Evolutionary conservation across 2,797 vertebrate genomes (phyloP).

Genomic region (Tenualosa thibaudeaui): DNA sequence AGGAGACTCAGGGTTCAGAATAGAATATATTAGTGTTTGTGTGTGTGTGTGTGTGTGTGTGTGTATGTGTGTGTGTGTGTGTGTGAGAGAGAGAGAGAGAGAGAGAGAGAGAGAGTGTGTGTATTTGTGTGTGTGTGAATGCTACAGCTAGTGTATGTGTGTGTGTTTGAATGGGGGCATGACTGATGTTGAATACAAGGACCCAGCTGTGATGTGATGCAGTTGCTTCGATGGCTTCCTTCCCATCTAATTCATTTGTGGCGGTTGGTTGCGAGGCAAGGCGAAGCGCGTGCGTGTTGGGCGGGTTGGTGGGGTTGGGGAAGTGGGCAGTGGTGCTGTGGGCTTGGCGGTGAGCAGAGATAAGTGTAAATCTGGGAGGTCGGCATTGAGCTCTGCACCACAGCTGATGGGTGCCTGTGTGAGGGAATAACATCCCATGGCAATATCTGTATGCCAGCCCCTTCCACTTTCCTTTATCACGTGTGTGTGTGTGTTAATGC

Average conservation of each 20-base stretch:
- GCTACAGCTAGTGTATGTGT: not conserved
- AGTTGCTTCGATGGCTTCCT: conserved; percentile 37
- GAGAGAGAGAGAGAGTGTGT: no score
- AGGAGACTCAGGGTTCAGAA: not conserved
- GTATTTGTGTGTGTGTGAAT: no score
- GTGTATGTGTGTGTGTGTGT: not conserved
- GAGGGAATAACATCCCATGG: not conserved
- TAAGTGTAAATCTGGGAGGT: conserved; percentile 51
- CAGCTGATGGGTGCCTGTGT: conserved; percentile 36
- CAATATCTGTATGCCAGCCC: not conserved
- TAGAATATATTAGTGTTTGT: not conserved
- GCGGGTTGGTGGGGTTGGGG: not conserved
- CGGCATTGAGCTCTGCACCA: conserved; percentile 31
- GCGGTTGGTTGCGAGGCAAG: conserved; percentile 24
- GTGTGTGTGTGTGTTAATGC: not conserved
- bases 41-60: not conserved
- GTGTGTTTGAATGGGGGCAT: not conserved
- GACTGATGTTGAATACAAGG: conserved; percentile 28
- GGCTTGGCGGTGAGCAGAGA: conserved; percentile 36
- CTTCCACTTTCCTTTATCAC: conserved; percentile 37
- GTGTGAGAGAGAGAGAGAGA: no score
- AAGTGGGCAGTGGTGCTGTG: not conserved
- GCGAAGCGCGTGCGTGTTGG: not conserved
- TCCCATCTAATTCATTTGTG: conserved; percentile 46
- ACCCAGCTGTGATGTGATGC: conserved; percentile 27